phyloP scores from a whole-genome alignment of 2,113 vertebrate genomes.

The Neolamprologus falcicula region DNA sequence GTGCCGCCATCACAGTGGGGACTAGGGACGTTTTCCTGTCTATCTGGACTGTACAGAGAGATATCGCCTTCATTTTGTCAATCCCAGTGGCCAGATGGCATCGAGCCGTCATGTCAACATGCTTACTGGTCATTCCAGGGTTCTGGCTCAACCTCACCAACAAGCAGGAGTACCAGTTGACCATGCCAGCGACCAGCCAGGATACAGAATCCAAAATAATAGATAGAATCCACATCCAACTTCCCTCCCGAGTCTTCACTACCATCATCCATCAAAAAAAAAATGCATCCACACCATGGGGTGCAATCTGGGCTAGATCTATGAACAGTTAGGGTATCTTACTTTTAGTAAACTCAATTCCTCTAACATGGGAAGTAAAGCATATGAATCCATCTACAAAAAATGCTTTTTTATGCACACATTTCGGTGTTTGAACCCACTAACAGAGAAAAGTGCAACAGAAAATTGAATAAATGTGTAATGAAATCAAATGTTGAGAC shows the following conservation, averaged over 20 bases:
- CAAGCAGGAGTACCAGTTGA: conserved; percentile 33
- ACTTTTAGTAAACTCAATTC: conserved; percentile 15
- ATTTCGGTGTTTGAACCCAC: neutral
- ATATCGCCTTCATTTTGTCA: conserved; percentile 41
- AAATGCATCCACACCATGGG: conserved; percentile 50
- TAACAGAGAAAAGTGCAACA: neutral
- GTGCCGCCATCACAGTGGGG: conserved; percentile 50
- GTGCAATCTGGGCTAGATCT: conserved; percentile 20
- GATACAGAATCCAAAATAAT: conserved; percentile 51
- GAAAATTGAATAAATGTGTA: conserved; percentile 18
- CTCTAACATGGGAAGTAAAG: neutral
- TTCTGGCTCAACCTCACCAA: conserved; percentile 49
- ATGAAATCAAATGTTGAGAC: conserved; percentile 22
- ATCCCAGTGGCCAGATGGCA: conserved; percentile 69
- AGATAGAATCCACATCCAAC: conserved; percentile 51
- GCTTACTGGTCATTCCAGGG: conserved; percentile 38
- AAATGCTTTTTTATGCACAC: neutral
- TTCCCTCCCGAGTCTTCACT: conserved; percentile 40
- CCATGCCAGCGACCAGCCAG: conserved; percentile 66
- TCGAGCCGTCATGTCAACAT: conserved; percentile 58
- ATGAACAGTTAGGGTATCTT: conserved; percentile 14
- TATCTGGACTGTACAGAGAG: conserved; percentile 41
- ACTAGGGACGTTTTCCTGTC: conserved; percentile 38
- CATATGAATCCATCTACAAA: neutral
- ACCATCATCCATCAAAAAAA: conserved; percentile 56